Conservation (phyloP, 2,113 vertebrate species). For the Cyrtonyx montezumae region DNA sequence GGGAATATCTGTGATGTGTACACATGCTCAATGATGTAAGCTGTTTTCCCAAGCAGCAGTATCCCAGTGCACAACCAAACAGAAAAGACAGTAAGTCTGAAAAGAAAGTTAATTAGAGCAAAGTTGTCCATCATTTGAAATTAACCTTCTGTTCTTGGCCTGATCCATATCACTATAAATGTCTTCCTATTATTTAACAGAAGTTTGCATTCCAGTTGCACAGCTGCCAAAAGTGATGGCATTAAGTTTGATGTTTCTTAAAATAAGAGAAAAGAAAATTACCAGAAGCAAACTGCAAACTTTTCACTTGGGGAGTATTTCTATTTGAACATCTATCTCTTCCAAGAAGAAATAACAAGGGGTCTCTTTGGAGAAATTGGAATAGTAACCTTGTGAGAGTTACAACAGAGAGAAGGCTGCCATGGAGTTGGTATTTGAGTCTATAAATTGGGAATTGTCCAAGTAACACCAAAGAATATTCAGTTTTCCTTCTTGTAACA, state of each 20-base stretch:
- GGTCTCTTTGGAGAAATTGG: neutral
- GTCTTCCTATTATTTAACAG: neutral
- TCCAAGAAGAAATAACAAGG: neutral
- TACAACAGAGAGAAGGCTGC: neutral
- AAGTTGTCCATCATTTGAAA: neutral
- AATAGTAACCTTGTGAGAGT: neutral
- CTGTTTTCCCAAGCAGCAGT: neutral
- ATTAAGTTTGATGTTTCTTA: neutral
- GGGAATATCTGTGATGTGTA: neutral
- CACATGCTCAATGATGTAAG: neutral
- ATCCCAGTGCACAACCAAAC: neutral
- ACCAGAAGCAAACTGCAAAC: neutral
- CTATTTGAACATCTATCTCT: neutral
- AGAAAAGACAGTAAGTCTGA: neutral
- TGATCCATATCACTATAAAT: neutral
- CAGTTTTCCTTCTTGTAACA: neutral
- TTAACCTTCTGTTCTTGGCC: neutral
- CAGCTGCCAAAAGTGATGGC: neutral
- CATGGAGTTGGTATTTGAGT: rapidly evolving
- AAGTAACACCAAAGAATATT: neutral
- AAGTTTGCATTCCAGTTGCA: neutral
- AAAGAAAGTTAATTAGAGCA: neutral
- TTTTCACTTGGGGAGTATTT: neutral
- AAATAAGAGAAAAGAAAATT: neutral
- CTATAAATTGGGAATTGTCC: neutral